Evolutionary conservation across 2,888 invertebrate genomes (phyloP).

Genomic region (Sesia bembeciformis): DNA sequence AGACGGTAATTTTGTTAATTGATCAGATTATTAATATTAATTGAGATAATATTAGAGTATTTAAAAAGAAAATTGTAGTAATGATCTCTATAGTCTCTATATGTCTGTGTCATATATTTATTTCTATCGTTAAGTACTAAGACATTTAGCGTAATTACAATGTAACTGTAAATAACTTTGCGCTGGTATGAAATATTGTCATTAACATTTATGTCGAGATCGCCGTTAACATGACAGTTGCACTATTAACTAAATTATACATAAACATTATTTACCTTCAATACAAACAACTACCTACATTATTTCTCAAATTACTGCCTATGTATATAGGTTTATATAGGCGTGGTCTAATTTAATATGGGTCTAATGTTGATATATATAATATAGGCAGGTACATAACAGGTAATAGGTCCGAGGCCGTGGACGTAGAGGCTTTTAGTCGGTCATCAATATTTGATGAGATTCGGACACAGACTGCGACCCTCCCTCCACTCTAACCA

Average conservation of each 20-base stretch:
- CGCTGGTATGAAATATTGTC: not conserved
- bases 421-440: slow-evolving; percentile 43
- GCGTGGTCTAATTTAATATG: slow-evolving; percentile 39
- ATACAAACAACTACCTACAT: not conserved
- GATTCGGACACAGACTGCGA: slow-evolving; percentile 40
- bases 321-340: slow-evolving; percentile 1
- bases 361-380: slow-evolving; percentile 21
- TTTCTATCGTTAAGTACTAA: not conserved
- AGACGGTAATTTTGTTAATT: no score
- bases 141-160: not conserved
- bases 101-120: no score
- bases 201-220: not conserved
- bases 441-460: slow-evolving; percentile 64
- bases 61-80: no score
- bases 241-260: not conserved
- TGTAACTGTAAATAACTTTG: not conserved
- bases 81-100: no score
- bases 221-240: not conserved
- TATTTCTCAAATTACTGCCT: not conserved
- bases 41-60: no score
- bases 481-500: slow-evolving; percentile 7
- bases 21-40: no score
- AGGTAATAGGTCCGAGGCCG: slow-evolving; percentile 4
- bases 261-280: not conserved
- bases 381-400: slow-evolving; percentile 8